Base-by-base conservation (phyloP, 2,113 vertebrate species). In the Dinomys branickii region DNA sequence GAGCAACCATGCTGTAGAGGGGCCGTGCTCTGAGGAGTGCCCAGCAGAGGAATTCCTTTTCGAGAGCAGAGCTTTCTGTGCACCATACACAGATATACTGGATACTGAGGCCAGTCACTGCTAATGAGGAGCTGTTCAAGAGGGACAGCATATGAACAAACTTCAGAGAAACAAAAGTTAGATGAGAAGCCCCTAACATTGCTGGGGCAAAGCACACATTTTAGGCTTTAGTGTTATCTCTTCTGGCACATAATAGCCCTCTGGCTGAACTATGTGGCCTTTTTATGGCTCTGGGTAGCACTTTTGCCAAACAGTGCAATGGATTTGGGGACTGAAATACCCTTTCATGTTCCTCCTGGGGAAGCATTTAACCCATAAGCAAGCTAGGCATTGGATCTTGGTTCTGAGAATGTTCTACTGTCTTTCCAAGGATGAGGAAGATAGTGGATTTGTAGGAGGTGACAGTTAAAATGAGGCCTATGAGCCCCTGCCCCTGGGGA, bases 1-100 rank as follows among this genome's bases (percentile, higher is more conserved):
- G 77, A n/a, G 8, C 7, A 9, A n/a, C 9, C 17, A n/a, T 0
- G 12, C 7, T 26, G 8, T 1, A 7, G 30, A 35, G 41, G 11
- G 10, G 5, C 52, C 87, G 20, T 81, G 14, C 19, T 73, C 47
- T 22, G 63, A 73, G 28, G 4, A 35, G 2, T 26, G 54, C 38
- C 28, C 81, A 47, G 24, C 0, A 24, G 61, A 58, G 41, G 59
- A 44, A 52, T 58, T 63, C 5, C 54, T 81, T 59, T 80, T 47
- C 30, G 11, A 33, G 54, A 38, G 33, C 47, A 30, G 30, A 19
- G 3, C 12, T 81, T 91, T 86, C 50, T 52, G 4, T 63, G 19
- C 28, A 10, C 2, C 1, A 1, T 20, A 11, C 50, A 24, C 3
- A 41, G 52, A 35, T 65, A 75, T 12, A 3, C 17, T 58, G 33